Conservation (phyloP, 1,140 invertebrate species). For the Carcinoscorpius rotundicauda region DNA sequence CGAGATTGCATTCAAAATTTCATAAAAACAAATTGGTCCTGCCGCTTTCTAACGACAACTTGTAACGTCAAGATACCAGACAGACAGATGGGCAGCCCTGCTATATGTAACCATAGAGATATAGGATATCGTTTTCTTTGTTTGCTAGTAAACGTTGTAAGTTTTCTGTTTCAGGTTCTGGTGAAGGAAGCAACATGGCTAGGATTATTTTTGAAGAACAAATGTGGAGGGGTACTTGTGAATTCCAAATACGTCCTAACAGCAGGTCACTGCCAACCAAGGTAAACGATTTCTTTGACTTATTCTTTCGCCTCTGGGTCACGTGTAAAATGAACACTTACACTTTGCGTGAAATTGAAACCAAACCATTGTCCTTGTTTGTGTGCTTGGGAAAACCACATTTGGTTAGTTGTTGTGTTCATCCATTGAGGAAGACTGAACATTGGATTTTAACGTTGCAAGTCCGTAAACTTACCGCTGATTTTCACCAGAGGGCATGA, state of each 20-base stretch:
- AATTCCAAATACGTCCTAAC: slow-evolving; percentile 54
- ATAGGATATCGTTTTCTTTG: too few species aligned
- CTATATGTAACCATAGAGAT: not conserved
- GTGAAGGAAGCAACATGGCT: slow-evolving; percentile 84
- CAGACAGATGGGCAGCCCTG: not conserved
- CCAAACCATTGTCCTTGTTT: too few species aligned
- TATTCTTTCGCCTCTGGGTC: too few species aligned
- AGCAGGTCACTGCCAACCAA: slow-evolving; percentile 88
- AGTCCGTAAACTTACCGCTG: too few species aligned
- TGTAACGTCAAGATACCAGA: not conserved
- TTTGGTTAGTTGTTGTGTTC: too few species aligned
- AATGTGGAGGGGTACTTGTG: slow-evolving; percentile 79
- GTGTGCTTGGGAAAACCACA: too few species aligned
- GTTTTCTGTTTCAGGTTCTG: slow-evolving; percentile 38
- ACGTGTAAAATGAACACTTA: too few species aligned
- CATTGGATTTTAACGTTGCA: too few species aligned
- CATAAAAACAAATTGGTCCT: not conserved
- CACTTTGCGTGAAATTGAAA: too few species aligned
- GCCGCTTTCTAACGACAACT: not conserved
- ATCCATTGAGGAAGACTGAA: too few species aligned
- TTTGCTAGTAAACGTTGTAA: not conserved
- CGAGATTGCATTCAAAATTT: not conserved
- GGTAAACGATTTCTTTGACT: slow-evolving; percentile 37
- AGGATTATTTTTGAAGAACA: slow-evolving; percentile 89
- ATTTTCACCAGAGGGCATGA: too few species aligned